A percentile compares a stretch with the other conserved stretches of the same genome.
These are phyloP conservation scores for Umimayanthus chanpuru DNA, from an alignment of 92 coral and sea anemone genomes.

Conservation along the genomic window DNA sequence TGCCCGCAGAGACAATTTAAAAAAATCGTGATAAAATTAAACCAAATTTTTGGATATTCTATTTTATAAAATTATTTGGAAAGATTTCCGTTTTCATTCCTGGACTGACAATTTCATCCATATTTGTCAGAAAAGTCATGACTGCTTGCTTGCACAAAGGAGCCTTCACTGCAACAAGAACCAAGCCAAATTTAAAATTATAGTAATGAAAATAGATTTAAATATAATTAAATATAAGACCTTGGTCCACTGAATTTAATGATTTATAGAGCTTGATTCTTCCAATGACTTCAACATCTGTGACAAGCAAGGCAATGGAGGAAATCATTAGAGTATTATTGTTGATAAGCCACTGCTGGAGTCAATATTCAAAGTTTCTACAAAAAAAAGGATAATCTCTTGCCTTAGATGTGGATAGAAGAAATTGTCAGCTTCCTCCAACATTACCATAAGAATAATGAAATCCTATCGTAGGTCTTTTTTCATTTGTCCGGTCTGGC, in stretches of 20 bases:
- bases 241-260: not conserved
- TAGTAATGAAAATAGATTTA: not conserved
- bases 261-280: slow-evolving; percentile 11
- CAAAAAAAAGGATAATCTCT: not conserved
- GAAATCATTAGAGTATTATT: not conserved
- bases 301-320: not conserved
- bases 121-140: no score
- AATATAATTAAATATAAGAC: slow-evolving; percentile 22
- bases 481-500: no score
- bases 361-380: not conserved
- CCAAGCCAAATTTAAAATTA: not conserved
- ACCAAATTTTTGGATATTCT: not conserved
- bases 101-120: no score
- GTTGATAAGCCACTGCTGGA: not conserved
- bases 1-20: not conserved
- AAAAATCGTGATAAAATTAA: not conserved
- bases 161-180: not conserved
- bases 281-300: slow-evolving; percentile 23
- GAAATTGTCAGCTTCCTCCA: no score
- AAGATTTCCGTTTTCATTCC: not conserved
- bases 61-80: no score
- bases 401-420: not conserved
- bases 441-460: not conserved
- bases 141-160: not conserved
- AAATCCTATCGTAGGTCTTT: not conserved